Conservation (phyloP, 2,888 invertebrate species). For the Eledona agricola region DNA sequence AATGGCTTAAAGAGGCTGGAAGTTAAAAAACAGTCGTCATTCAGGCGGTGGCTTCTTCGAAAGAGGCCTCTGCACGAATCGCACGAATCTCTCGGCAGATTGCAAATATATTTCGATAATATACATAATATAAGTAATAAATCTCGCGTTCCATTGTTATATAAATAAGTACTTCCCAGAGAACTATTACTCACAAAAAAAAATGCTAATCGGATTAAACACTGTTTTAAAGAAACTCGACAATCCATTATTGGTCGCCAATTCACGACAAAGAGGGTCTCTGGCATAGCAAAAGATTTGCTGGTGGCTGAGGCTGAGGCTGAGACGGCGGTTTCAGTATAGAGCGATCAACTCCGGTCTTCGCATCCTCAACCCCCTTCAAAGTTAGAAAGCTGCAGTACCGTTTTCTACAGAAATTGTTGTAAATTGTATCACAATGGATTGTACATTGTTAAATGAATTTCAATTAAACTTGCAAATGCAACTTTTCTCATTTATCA, state of each 20-base stretch:
- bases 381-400: conserved; percentile 49
- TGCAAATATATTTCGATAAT: conserved; percentile 56
- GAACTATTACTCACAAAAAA: conserved; percentile 45
- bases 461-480: conserved; percentile 54
- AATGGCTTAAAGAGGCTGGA: conserved; percentile 51
- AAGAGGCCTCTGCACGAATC: conserved; percentile 14
- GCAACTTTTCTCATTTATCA: conserved; percentile 22
- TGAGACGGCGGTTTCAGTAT: conserved; percentile 26
- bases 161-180: conserved; percentile 49
- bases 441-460: conserved; percentile 64
- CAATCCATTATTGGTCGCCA: conserved; percentile 59
- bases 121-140: conserved; percentile 50
- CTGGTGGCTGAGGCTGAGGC: conserved; percentile 40
- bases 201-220: conserved; percentile 48
- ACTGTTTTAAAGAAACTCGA: conserved; percentile 51
- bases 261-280: conserved; percentile 43
- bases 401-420: conserved; percentile 60
- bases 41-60: conserved; percentile 23
- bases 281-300: conserved; percentile 38
- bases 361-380: conserved; percentile 43
- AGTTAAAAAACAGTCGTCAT: conserved; percentile 32
- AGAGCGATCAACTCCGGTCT: conserved; percentile 33
- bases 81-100: conserved; percentile 40
- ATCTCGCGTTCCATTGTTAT: conserved; percentile 54
- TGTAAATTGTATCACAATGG: conserved; percentile 63